Evolutionary conservation across 2,113 vertebrate genomes (phyloP), one percentile per base, ranked within the genome.

Genomic region (Albula goreensis): DNA sequence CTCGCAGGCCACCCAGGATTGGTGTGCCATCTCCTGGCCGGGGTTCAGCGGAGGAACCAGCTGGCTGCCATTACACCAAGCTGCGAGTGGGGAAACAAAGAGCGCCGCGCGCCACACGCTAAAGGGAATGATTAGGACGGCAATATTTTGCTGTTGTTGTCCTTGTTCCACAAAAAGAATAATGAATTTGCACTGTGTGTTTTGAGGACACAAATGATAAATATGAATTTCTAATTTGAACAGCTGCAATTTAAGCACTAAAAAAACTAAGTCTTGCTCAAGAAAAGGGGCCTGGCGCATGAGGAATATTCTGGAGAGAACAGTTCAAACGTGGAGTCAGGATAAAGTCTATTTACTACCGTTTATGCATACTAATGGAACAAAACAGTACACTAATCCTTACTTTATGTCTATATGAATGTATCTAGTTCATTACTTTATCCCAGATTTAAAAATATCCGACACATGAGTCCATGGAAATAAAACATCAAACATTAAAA

Each of bases 191-290:
- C 31, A 78, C 22, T 83, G 81, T 87, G 85, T 66, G 15, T 50
- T 88, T 53, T 70, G 78, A 80, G 56, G 82, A 86, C 82, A 85
- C 66, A 80, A 78, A 70, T 31, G 78, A 85, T 49, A 80, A 52
- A 70, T 51, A 2, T 50, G 85, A 89, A 31, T 57, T 80, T 82
- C 84, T 89, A 66, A 89, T 90, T 88, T 89, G 77, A 90, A 87
- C 85, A 89, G 86, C 89, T 88, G 83, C 66, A 77, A 41, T 87
- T 85, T 92, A 89, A 87, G 86, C 86, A 90, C 87, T 85, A 86
- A 83, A 63, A 83, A 63, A 88, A 50, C 86, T 83, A 91, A 89
- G 74, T 86, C 81, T 63, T 85, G 77, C 48, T 22, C 87, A 13
- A 10, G 78, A 51, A 60, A 85, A 85, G 82, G 9, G 84, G 22